These are phyloP conservation scores for Melipona bicolor DNA, from an alignment of 2,888 invertebrate genomes.

Conservation along the genomic window DNA sequence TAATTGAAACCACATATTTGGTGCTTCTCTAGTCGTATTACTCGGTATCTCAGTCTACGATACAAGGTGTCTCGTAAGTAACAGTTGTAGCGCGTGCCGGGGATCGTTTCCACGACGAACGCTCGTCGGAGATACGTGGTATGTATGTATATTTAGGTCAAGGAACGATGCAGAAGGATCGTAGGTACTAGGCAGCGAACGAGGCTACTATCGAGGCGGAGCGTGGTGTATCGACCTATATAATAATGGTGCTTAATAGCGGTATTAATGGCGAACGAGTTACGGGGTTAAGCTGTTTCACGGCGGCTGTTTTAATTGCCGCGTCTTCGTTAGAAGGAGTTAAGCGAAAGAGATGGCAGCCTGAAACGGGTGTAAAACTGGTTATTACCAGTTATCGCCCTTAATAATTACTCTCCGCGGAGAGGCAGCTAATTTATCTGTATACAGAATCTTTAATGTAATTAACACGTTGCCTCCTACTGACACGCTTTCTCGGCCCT, in stretches of 20 bases:
- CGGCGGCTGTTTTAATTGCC: constrained; percentile 12
- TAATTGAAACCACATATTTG: too few species aligned
- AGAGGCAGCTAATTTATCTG: constrained; percentile 28
- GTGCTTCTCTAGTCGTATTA: too few species aligned
- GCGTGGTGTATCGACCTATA: neutral
- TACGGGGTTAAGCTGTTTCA: neutral
- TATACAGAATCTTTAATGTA: constrained; percentile 33
- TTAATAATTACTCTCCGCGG: constrained; percentile 29
- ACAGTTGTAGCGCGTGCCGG: too few species aligned
- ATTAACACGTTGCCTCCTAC: neutral
- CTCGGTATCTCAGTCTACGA: too few species aligned
- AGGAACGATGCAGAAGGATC: too few species aligned
- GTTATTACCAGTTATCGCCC: constrained; percentile 46
- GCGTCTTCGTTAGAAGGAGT: constrained; percentile 27
- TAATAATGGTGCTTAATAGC: neutral
- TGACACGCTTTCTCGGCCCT: neutral
- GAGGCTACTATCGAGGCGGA: neutral
- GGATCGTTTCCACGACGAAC: too few species aligned
- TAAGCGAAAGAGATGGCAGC: neutral
- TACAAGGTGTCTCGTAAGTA: too few species aligned
- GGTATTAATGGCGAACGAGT: constrained; percentile 12
- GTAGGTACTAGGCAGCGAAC: too few species aligned
- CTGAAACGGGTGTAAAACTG: constrained; percentile 25
- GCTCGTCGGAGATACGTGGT: too few species aligned
- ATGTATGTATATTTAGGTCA: too few species aligned